Percentiles rank a stretch among this genome's conserved stretches.
Evolutionary conservation across 2,113 vertebrate species (phyloP).

Genomic region (Nothocercus nigrocapillus): DNA sequence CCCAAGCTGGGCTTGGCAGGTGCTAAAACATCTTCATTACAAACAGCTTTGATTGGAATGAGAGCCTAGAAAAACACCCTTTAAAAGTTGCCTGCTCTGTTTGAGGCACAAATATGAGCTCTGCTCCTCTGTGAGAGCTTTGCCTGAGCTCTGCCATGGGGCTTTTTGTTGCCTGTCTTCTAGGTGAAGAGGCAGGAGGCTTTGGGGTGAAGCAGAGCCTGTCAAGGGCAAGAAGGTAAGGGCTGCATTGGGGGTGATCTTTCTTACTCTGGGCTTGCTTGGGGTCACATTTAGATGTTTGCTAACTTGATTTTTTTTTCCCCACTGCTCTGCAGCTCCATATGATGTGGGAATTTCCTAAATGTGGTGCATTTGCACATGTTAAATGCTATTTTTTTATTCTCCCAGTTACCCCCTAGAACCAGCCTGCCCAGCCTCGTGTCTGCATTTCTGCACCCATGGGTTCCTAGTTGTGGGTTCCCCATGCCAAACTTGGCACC

Average conservation of each 20-base stretch:
- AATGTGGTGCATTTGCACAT: accelerated
- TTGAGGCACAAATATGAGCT: background rate
- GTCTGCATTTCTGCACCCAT: background rate
- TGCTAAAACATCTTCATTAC: background rate
- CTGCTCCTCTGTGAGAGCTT: too few relatives aligned
- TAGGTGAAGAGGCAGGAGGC: too few relatives aligned
- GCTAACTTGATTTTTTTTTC: background rate
- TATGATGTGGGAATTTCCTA: background rate
- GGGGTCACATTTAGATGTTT: background rate
- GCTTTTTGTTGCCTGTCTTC: background rate
- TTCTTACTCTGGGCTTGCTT: background rate
- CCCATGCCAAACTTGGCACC: background rate
- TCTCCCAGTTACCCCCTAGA: background rate
- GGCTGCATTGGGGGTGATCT: background rate
- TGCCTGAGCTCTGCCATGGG: background rate
- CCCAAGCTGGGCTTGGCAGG: background rate
- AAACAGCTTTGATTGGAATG: background rate
- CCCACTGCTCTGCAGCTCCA: background rate
- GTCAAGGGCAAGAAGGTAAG: background rate
- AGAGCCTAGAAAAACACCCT: background rate
- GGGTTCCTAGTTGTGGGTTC: background rate
- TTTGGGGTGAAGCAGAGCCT: background rate
- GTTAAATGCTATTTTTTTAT: background rate
- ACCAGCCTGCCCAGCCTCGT: background rate
- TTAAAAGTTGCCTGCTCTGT: background rate